Evolutionary conservation across 2,888 invertebrate species (phyloP).

Genomic region (Cataglyphis altisquamis): DNA sequence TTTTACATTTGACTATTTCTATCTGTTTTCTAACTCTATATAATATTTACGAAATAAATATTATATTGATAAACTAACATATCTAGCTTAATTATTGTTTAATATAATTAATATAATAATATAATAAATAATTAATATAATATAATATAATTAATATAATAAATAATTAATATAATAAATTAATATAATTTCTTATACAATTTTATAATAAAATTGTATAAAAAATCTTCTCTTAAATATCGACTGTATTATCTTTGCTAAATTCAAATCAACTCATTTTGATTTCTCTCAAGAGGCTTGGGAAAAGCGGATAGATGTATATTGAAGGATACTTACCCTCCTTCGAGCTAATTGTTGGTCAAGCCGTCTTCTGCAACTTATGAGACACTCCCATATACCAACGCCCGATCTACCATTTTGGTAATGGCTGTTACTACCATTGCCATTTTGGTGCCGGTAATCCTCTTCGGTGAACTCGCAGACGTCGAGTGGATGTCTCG

Average conservation of each 20-base stretch:
- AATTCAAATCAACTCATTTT: background rate
- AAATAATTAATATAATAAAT: too few relatives aligned
- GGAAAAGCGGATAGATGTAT: background rate
- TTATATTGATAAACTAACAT: background rate
- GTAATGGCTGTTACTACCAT: constrained; percentile 84
- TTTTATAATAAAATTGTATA: background rate
- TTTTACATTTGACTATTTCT: background rate
- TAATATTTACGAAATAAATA: background rate
- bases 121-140: too few relatives aligned
- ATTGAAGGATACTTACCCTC: constrained; percentile 88
- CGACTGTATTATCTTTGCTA: background rate
- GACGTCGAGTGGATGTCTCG: constrained; percentile 92
- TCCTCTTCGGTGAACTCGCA: constrained; percentile 90
- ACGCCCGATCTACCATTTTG: constrained; percentile 84
- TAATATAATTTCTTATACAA: background rate
- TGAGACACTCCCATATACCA: constrained; percentile 92
- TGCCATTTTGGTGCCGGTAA: constrained; percentile 84
- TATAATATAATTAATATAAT: too few relatives aligned
- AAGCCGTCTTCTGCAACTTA: constrained; percentile 91
- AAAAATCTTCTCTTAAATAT: background rate
- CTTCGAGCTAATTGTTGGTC: constrained; percentile 94
- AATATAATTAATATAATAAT: too few relatives aligned
- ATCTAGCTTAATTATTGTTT: background rate
- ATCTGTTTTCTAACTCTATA: background rate
- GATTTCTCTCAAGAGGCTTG: background rate